Percentiles rank a stretch among this genome's conserved stretches.
phyloP scores from a whole-genome alignment of 1,140 invertebrate species.

The Laodelphax striatellus region DNA sequence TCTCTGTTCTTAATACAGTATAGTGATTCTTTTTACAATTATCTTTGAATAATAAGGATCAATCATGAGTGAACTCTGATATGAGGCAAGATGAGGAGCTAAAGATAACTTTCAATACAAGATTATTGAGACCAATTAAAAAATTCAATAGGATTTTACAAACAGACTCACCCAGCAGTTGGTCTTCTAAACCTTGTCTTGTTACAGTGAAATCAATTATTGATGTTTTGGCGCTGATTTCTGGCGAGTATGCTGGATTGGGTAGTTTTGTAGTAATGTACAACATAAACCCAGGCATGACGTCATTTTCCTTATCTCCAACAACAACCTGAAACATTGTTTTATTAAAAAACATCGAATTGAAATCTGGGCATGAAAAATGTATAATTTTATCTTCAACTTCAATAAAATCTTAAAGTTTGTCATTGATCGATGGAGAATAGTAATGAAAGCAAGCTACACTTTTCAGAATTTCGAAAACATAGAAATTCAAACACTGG shows the following conservation, averaged over 20 bases:
- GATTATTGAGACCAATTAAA: not conserved
- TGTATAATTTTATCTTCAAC: not conserved
- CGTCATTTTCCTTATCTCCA: slow-evolving; percentile 92
- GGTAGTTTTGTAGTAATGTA: slow-evolving; percentile 94
- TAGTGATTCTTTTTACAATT: too few species aligned
- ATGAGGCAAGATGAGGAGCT: not conserved
- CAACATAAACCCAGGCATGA: slow-evolving; percentile 90
- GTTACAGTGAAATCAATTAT: slow-evolving; percentile 98
- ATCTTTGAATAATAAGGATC: too few species aligned
- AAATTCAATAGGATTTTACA: not conserved
- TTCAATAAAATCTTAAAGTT: too few species aligned
- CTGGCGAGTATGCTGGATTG: slow-evolving; percentile 92
- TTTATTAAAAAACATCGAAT: not conserved
- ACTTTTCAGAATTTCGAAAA: too few species aligned
- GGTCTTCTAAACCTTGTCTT: slow-evolving; percentile 91
- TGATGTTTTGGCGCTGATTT: slow-evolving; percentile 90
- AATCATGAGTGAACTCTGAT: too few species aligned
- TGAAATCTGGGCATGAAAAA: not conserved
- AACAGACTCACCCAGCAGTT: slow-evolving; percentile 52
- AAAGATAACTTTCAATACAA: not conserved
- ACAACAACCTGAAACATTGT: slow-evolving; percentile 47
- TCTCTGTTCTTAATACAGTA: too few species aligned
- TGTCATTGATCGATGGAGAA: too few species aligned
- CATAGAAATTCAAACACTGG: too few species aligned
- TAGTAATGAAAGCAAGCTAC: too few species aligned